phyloP scores from a whole-genome alignment of 2,888 invertebrate species.

The Spatulosminthurus flaviceps region DNA sequence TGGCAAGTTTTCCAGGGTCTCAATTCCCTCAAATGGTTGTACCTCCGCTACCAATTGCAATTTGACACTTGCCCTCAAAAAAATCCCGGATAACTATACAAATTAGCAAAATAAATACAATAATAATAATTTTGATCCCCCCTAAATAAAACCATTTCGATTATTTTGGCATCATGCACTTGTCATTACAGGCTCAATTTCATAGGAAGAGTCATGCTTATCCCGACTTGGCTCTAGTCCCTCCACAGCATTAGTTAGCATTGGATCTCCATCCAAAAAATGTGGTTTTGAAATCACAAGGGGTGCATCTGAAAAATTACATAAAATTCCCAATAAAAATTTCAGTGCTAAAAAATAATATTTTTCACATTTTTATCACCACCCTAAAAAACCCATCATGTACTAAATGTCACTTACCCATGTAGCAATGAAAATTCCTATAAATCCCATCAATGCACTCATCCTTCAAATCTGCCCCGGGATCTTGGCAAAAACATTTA shows the following conservation, averaged over 20 bases:
- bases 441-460: slow-evolving; percentile 12
- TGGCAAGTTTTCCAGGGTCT: background rate
- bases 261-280: slow-evolving; percentile 23
- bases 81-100: background rate
- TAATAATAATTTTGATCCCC: no score
- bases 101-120: background rate
- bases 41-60: background rate
- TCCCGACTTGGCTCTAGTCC: slow-evolving; percentile 1
- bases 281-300: slow-evolving; percentile 32
- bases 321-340: no score
- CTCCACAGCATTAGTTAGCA: background rate
- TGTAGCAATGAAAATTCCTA: slow-evolving; percentile 17
- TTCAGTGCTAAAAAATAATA: no score
- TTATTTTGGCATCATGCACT: background rate
- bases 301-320: slow-evolving; percentile 10
- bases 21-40: background rate
- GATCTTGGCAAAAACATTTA: slow-evolving; percentile 48
- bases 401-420: slow-evolving; percentile 19
- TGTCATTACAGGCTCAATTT: slow-evolving; percentile 25
- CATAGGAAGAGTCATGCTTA: background rate
- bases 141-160: background rate
- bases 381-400: no score
- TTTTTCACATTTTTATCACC: no score
- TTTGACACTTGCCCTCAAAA: background rate
- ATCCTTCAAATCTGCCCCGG: background rate